These are phyloP conservation scores for Caenorhabditis briggsae DNA, from an alignment of 1,140 invertebrate genomes.

Conservation along the genomic window DNA sequence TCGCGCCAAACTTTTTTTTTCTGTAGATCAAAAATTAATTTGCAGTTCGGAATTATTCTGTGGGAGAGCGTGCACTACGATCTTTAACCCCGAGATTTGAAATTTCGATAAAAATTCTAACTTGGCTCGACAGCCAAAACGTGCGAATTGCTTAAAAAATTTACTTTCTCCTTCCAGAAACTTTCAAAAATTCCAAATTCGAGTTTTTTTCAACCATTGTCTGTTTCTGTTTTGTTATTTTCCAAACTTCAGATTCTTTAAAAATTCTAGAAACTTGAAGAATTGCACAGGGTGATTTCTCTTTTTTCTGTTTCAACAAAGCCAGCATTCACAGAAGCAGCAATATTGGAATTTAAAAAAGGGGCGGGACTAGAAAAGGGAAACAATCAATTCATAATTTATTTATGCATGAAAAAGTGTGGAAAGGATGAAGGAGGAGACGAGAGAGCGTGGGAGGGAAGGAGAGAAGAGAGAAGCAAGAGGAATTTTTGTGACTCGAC, in stretches of 20 bases:
- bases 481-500: background rate
- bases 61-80: too few species aligned
- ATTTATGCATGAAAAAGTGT: slow-evolving; percentile 24
- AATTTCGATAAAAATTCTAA: too few species aligned
- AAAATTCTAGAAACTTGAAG: too few species aligned
- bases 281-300: too few species aligned
- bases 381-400: slow-evolving; percentile 50
- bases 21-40: too few species aligned
- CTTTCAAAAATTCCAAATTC: background rate
- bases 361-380: background rate
- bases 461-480: background rate
- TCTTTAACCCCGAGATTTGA: too few species aligned
- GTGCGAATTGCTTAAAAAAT: too few species aligned
- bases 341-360: background rate
- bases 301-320: background rate
- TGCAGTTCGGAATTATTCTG: too few species aligned
- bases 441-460: background rate
- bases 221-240: background rate
- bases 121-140: too few species aligned
- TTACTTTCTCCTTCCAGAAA: too few species aligned
- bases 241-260: too few species aligned
- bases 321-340: slow-evolving; percentile 11
- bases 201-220: background rate
- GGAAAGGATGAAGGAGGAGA: background rate
- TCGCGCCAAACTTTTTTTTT: too few species aligned